Base-by-base conservation (phyloP, 2,888 invertebrate genomes). In the Eilema griseolum region DNA sequence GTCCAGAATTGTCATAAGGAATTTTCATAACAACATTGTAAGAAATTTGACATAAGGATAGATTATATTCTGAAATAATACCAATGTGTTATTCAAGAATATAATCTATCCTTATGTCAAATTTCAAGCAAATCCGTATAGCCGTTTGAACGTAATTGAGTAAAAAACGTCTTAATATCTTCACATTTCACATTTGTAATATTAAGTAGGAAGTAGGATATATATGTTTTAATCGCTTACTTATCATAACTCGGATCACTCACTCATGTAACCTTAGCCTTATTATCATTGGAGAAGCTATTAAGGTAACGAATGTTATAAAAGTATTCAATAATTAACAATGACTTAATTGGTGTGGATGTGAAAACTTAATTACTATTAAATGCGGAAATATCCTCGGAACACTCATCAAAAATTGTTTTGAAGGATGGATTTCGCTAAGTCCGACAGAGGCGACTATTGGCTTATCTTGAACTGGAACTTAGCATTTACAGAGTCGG, bases 301-400 rank as follows among this genome's bases (percentile, higher is more conserved):
- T 52, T n/a, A n/a, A 52, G 8, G 20, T n/a, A n/a, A 52, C 10
- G 7, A n/a, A 52, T 52, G 20, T 52, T 52, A 52, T 52, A 52
- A 52, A n/a, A 52, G n/a, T 8, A 52, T 3, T 52, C 46, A 20
- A 16, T 41, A 41, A 16, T 16, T 41, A 46, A 7, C 7, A 20
- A n/a, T 52, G n/a, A n/a, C n/a, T 7, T n/a, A 52, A 52, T 52
- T 52, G 20, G n/a, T n/a, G 52, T 52, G 20, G 52, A 20, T 52
- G 20, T 52, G 52, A n/a, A n/a, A n/a, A 52, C n/a, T 52, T n/a
- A n/a, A 52, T n/a, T n/a, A n/a, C 52, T 52, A 52, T 52, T 52
- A n/a, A 7, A 46, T 46, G 52, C 52, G 52, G n/a, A 52, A 52
- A 52, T 52, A n/a, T 52, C 20, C 52, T 46, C 7, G 10, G 52